Conservation (phyloP, 2,888 invertebrate species). For the Furcula furcula region DNA sequence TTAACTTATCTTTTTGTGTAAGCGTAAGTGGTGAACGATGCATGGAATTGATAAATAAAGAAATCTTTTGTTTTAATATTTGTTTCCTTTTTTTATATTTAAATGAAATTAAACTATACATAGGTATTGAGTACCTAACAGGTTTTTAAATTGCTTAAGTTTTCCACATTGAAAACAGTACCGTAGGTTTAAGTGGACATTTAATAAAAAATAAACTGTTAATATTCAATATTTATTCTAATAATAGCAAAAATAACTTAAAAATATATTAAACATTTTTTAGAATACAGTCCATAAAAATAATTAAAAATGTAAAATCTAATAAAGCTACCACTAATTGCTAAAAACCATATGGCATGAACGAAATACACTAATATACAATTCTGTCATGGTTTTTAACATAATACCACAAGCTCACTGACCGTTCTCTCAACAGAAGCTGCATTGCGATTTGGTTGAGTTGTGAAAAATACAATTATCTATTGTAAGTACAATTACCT, state of each 20-base stretch:
- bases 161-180: too few species aligned
- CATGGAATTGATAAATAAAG: conserved; percentile 54
- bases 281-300: neutral
- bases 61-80: conserved; percentile 30
- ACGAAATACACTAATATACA: neutral
- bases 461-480: too few species aligned
- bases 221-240: conserved; percentile 1
- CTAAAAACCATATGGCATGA: conserved; percentile 10
- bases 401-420: too few species aligned
- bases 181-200: too few species aligned
- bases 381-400: conserved; percentile 1
- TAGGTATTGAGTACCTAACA: too few species aligned
- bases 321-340: conserved; percentile 12
- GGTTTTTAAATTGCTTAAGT: too few species aligned
- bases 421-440: too few species aligned
- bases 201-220: neutral
- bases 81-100: too few species aligned
- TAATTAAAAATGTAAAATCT: conserved; percentile 34
- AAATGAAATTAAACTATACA: too few species aligned
- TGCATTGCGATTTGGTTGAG: too few species aligned
- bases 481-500: too few species aligned
- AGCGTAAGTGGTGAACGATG: conserved; percentile 55
- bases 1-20: conserved; percentile 35
- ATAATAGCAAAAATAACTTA: neutral
- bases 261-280: neutral